Base-by-base conservation (phyloP, 2,888 invertebrate species). In the Candidula unifasciata region DNA sequence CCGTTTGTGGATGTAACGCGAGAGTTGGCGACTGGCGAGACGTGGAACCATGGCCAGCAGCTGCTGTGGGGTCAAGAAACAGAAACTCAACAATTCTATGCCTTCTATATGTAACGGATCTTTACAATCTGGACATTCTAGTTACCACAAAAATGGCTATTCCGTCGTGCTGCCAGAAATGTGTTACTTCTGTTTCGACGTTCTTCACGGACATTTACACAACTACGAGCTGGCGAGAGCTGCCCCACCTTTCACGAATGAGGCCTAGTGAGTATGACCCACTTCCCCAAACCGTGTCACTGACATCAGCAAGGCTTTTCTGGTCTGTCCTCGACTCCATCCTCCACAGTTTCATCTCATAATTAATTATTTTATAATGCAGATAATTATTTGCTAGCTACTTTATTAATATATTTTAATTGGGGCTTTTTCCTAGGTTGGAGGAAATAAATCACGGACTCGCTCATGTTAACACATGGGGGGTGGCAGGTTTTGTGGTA, bases 111-210 rank as follows among this genome's bases (percentile, higher is more conserved):
- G 92, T 87, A 93, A 93, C 89, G 93, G 93, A 81, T 95, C 94
- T 24, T 54, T 78, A 71, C 64, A 64, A 52, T 88, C 93, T 73
- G 92, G 91, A 84, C 92, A 93, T 88, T 92, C 92, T 60, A 92
- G 91, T 83, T 89, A 89, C 87, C 88, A 91, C 86, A 91, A 91
- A 87, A 91, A 92, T 90, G 91, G 92, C 82, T 90, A 92, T 86
- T 90, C 91, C 10, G 92, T 93, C 73, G 90, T 93, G 64, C 88
- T 90, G 85, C 89, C 92, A 66, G 98, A 99, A 94, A 99, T 99
- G 99, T 98, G 98, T 94, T 97, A 97, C 95, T 99, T 97, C 95
- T 99, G 99, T 96, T 99, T 99, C 95, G 99, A 99, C 95, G 98
- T 99, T 91, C 96, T 99, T 89, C 97, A 98, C 94, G 96, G 96